Evolutionary conservation across 37 sponge, comb jelly and placozoan species (phyloP).

Genomic region (Cladorhizidae sp.): DNA sequence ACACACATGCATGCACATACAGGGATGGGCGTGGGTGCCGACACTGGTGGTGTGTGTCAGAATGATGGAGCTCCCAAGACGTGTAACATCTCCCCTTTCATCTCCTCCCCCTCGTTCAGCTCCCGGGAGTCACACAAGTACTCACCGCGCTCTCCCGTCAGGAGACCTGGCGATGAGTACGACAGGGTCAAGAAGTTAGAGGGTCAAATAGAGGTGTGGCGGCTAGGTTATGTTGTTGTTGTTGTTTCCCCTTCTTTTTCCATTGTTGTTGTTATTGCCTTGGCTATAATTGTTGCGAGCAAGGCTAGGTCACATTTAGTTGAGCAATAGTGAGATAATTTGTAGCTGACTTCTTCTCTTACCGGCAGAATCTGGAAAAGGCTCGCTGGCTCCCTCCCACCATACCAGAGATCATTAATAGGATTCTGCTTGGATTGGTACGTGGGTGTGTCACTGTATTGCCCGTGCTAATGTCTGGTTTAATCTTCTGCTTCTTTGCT

Average conservation of each 20-base stretch:
- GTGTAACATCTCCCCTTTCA: too few relatives aligned
- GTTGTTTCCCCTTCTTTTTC: too few relatives aligned
- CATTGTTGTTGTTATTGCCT: too few relatives aligned
- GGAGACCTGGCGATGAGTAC: neutral
- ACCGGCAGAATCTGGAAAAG: slow-evolving; percentile 13
- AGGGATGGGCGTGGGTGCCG: neutral
- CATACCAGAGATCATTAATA: slow-evolving; percentile 49
- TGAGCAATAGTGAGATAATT: too few relatives aligned
- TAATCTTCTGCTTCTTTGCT: neutral
- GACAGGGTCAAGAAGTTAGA: slow-evolving; percentile 6
- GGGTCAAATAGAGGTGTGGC: slow-evolving; percentile 16
- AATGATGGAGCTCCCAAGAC: too few relatives aligned
- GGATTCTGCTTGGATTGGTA: slow-evolving; percentile 46
- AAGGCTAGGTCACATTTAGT: too few relatives aligned
- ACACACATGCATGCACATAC: slow-evolving; percentile 33
- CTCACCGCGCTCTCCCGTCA: neutral
- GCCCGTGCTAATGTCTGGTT: neutral
- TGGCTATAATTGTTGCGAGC: too few relatives aligned
- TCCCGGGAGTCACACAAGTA: neutral
- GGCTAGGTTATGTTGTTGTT: neutral
- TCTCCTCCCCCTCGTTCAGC: too few relatives aligned
- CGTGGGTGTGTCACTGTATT: neutral
- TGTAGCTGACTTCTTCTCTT: neutral
- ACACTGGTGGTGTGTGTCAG: too few relatives aligned
- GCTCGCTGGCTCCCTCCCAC: slow-evolving; percentile 38